Evolutionary conservation across 2,797 vertebrate genomes (phyloP).

Genomic region (Sciurus vulgaris): DNA sequence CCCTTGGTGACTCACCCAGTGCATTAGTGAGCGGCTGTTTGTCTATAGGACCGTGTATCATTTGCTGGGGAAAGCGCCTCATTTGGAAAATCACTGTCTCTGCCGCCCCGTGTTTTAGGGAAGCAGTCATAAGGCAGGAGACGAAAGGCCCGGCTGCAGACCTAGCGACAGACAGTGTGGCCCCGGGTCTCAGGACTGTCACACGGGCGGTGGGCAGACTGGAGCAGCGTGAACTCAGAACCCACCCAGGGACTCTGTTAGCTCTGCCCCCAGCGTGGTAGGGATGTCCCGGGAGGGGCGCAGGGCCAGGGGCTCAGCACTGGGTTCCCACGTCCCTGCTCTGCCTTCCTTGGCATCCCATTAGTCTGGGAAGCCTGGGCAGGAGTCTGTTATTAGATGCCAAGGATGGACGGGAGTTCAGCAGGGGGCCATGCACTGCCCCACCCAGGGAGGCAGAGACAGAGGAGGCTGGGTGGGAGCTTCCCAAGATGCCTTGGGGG

Average conservation of each 20-base stretch:
- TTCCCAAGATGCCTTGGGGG: fast-evolving
- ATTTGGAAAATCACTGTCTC: background rate
- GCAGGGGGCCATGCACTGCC: background rate
- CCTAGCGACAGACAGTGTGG: background rate
- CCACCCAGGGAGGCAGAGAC: background rate
- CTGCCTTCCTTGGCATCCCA: background rate
- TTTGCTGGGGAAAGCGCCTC: background rate
- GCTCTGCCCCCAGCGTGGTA: fast-evolving
- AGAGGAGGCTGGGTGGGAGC: too few relatives aligned
- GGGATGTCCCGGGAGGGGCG: background rate
- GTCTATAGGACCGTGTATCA: background rate
- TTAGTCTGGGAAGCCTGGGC: background rate
- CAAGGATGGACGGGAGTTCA: too few relatives aligned
- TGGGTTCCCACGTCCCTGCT: background rate
- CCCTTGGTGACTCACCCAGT: background rate
- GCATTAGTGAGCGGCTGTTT: background rate
- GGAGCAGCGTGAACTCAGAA: background rate
- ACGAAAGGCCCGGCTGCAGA: background rate
- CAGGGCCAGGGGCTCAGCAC: background rate
- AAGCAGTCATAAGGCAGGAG: background rate
- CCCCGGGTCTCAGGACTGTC: background rate
- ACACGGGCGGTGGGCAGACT: fast-evolving
- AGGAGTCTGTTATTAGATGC: background rate
- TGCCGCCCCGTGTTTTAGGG: background rate
- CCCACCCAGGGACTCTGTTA: background rate